phyloP scores from a whole-genome alignment of 2,113 vertebrate species.

The Phaetusa simplex region DNA sequence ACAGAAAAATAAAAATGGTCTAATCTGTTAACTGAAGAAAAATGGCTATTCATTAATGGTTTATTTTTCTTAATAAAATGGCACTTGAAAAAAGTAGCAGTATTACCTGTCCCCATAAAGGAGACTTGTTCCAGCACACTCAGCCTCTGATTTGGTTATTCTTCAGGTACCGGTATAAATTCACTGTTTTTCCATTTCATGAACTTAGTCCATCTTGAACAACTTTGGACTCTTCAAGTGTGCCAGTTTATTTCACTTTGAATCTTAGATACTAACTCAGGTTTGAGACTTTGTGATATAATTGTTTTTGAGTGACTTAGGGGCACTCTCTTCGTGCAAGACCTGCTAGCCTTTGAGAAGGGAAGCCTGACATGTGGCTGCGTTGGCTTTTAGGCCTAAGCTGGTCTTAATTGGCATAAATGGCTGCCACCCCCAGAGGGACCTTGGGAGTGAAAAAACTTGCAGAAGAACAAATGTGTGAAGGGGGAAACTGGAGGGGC shows the following conservation, averaged over 20 bases:
- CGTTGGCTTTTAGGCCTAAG: neutral
- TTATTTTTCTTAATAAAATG: neutral
- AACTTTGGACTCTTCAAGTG: neutral
- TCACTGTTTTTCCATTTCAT: neutral
- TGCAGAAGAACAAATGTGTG: neutral
- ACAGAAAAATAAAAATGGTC: neutral
- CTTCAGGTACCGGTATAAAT: neutral
- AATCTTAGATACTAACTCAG: neutral
- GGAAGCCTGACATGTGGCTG: neutral
- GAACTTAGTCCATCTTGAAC: neutral
- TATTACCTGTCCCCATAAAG: neutral
- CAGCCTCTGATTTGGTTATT: neutral
- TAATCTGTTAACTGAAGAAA: neutral
- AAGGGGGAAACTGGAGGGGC: neutral
- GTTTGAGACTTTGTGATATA: neutral
- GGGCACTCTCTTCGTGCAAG: too few species aligned
- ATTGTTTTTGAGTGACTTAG: neutral
- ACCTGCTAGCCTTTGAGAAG: neutral
- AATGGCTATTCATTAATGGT: neutral
- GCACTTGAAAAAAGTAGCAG: neutral
- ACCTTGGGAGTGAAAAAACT: neutral
- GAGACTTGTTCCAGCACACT: neutral
- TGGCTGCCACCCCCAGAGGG: neutral
- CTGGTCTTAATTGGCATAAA: neutral
- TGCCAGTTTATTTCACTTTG: neutral